These are phyloP conservation scores for Gavia stellata DNA, from an alignment of 2,113 vertebrate genomes.

Conservation along the genomic window DNA sequence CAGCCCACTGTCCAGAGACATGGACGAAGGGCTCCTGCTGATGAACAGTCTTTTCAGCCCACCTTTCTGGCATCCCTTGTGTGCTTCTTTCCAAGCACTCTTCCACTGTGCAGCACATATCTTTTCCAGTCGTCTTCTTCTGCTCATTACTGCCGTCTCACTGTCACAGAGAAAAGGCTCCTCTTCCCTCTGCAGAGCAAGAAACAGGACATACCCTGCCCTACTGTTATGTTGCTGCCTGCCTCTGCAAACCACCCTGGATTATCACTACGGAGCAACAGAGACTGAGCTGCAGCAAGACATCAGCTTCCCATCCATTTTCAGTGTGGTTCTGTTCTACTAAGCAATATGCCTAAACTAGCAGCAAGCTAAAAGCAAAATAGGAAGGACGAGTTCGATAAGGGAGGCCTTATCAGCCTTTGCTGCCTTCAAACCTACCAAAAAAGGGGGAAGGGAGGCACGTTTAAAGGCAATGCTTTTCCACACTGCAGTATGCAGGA, in stretches of 20 bases:
- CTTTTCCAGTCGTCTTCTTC: background rate
- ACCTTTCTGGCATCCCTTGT: background rate
- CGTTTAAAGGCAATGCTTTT: background rate
- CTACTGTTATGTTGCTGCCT: background rate
- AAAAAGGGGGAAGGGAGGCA: background rate
- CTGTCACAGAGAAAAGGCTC: background rate
- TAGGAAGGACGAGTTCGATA: background rate
- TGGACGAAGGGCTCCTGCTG: background rate
- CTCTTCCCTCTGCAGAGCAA: background rate
- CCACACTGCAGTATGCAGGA: background rate
- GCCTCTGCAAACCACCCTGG: background rate
- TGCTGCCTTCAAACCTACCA: background rate
- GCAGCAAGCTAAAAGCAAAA: background rate
- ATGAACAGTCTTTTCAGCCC: background rate
- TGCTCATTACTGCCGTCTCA: background rate
- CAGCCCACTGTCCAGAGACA: background rate
- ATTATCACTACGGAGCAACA: background rate
- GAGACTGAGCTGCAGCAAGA: background rate
- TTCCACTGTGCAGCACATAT: background rate
- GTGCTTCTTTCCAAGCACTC: background rate
- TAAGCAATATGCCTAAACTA: background rate
- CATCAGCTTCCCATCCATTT: background rate
- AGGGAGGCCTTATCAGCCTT: background rate
- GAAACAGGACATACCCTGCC: background rate
- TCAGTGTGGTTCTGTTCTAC: background rate